A percentile compares a stretch with the other conserved stretches of the same genome.
phyloP scores from a whole-genome alignment of 2,113 vertebrate genomes.

The Serilophus lunatus region DNA sequence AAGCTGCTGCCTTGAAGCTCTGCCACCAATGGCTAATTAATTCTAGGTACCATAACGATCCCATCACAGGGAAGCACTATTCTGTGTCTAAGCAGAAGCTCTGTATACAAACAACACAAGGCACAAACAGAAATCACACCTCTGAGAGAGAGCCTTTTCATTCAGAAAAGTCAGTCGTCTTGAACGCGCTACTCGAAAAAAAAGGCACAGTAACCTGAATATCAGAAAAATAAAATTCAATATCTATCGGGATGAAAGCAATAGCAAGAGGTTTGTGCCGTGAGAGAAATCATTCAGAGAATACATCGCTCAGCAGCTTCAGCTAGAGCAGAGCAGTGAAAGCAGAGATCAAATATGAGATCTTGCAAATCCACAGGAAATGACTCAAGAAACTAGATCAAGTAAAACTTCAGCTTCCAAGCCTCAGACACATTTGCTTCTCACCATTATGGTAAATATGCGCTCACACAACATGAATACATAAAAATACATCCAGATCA shows the following conservation, averaged over 20 bases:
- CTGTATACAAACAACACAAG: constrained; percentile 4
- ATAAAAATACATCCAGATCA: not conserved
- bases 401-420: not conserved
- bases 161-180: constrained; percentile 43
- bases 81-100: constrained; percentile 1
- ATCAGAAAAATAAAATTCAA: not conserved
- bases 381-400: constrained; percentile 13
- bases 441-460: not conserved
- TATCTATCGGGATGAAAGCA: not conserved
- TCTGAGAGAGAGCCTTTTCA: constrained; percentile 29
- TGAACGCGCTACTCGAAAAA: not conserved
- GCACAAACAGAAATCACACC: constrained; percentile 8
- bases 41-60: not conserved
- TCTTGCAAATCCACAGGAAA: constrained; percentile 31
- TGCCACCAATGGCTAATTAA: constrained; percentile 42
- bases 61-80: not conserved
- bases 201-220: not conserved
- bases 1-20: constrained; percentile 23
- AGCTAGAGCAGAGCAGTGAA: not conserved
- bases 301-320: not conserved
- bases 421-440: not conserved
- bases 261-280: not conserved
- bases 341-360: constrained; percentile 7
- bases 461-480: not conserved
- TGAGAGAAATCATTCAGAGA: not conserved